Conservation (phyloP, 2,888 invertebrate genomes). For the Esperia sulphurella region DNA sequence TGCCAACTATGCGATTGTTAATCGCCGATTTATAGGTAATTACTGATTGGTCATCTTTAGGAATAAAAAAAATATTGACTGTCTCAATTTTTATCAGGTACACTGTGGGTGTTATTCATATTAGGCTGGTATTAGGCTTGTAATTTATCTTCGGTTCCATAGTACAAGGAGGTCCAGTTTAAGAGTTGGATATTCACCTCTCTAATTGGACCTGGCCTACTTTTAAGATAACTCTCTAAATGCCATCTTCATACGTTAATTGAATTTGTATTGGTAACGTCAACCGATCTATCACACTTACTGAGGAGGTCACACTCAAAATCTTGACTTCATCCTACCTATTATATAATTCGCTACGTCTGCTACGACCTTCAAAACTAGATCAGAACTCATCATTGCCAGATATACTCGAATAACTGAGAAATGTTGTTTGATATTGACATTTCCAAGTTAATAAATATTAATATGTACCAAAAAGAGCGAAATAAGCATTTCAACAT, state of each 20-base stretch:
- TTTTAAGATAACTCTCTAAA: not conserved
- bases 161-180: too few species aligned
- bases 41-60: too few species aligned
- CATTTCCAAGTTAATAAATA: constrained; percentile 11
- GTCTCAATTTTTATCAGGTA: too few species aligned
- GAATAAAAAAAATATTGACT: too few species aligned
- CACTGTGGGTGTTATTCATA: too few species aligned
- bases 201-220: not conserved
- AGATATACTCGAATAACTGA: not conserved
- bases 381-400: constrained; percentile 6
- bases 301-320: not conserved
- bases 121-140: too few species aligned
- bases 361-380: constrained; percentile 7
- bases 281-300: not conserved
- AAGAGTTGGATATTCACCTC: too few species aligned
- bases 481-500: constrained; percentile 6
- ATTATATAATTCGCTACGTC: not conserved
- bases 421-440: constrained; percentile 12
- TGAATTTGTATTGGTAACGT: not conserved
- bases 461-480: constrained; percentile 6
- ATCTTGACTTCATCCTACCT: not conserved
- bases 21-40: too few species aligned
- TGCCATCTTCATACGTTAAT: not conserved
- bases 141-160: too few species aligned
- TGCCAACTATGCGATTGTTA: too few species aligned